Base-by-base conservation (phyloP, 1,140 invertebrate genomes). In the Anagrus nilaparvatae region DNA sequence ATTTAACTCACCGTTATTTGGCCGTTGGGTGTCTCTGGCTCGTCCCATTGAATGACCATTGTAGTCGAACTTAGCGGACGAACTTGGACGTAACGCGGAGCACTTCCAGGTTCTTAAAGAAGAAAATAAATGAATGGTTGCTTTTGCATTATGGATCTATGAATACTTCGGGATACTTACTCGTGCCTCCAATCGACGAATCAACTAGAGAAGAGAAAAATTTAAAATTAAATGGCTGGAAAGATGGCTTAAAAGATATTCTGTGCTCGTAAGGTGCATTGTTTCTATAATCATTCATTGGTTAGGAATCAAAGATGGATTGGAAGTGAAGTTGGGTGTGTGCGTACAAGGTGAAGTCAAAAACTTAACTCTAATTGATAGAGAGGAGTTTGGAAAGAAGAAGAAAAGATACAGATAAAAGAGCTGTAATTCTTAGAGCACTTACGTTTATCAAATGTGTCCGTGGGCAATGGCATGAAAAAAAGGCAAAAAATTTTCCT, bases 21-120 rank as follows among this genome's bases (percentile, higher is more conserved):
- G 50, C 94, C 95, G 67, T 97, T 97, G 13, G 93, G 90, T 49
- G 85, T 92, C 63, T 95, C 90, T 16, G 94, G 94, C 60, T 92
- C 89, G 58, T 93, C 85, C 95, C 95, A 99, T 56, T 94, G 88
- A 54, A 99, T 92, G 0, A 84, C 81, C 79, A 98, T 90, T 13
- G 92, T 97, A 58, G 81, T 92, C 12, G 91, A 88, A 61, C 90
- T 96, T 29, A 97, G 74, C 12, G 93, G 88, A 35, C 89, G 74
- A 28, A 91, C 92, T 73, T 87, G 82, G 12, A 98, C 87, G 67
- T 94, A 93, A 43, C 84, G 73, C 21, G 95, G 94, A 35, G 94
- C 86, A 55, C 86, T 90, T 57, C 91, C 92, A 32, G 94, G 93
- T 76, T 89, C 92, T 97, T 30, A 44, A 66, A 62, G 52, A 51